A percentile compares a stretch with the other conserved stretches of the same genome.
phyloP scores from a whole-genome alignment of 2,797 vertebrate genomes.

The Crypturellus tataupa region DNA sequence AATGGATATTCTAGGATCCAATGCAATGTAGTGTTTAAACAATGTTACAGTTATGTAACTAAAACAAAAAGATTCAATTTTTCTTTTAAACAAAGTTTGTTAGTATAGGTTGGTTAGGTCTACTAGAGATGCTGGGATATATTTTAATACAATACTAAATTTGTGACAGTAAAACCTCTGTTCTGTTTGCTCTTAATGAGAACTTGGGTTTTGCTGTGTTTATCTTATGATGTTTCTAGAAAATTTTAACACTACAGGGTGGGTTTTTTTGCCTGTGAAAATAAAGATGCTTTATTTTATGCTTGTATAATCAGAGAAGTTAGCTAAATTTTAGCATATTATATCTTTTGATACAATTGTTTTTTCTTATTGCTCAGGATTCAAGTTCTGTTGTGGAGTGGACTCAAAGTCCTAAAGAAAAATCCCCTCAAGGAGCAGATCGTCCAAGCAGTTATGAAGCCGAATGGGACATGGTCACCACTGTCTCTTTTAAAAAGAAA shows the following conservation, averaged over 20 bases:
- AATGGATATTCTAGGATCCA: background rate
- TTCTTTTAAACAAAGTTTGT: background rate
- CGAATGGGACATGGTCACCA: constrained; percentile 97
- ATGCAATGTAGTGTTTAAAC: background rate
- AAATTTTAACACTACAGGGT: background rate
- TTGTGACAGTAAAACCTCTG: background rate
- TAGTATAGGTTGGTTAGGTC: background rate
- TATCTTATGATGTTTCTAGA: background rate
- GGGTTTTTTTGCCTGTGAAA: background rate
- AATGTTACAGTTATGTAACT: background rate
- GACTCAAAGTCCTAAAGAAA: constrained; percentile 87
- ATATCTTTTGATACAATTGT: background rate
- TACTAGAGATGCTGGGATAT: background rate
- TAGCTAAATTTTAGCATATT: background rate
- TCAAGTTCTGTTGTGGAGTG: constrained; percentile 96
- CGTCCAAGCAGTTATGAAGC: constrained; percentile 92
- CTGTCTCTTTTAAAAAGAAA: constrained; percentile 93
- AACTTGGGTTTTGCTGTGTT: background rate
- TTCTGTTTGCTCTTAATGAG: background rate
- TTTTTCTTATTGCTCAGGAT: constrained; percentile 82
- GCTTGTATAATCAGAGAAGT: background rate
- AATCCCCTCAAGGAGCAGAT: constrained; percentile 81
- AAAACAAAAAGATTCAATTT: background rate
- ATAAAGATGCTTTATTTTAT: background rate
- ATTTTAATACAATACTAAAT: background rate